phyloP scores from a whole-genome alignment of 2,113 vertebrate species.

The Lasiurus cinereus region DNA sequence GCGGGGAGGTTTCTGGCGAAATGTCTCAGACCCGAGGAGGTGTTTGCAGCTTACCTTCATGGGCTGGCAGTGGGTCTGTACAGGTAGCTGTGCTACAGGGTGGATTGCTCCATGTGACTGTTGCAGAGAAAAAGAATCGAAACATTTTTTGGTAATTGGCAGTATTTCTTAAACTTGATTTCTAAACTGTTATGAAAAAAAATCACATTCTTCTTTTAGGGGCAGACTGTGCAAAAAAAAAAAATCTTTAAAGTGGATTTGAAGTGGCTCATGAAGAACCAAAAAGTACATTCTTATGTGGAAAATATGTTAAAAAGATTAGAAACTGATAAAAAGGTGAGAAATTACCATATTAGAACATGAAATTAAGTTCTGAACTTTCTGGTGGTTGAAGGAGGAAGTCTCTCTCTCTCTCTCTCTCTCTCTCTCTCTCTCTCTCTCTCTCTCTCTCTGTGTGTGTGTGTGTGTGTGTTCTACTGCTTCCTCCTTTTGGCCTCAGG shows the following conservation, averaged over 20 bases:
- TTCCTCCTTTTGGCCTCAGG: neutral
- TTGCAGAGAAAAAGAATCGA: slow-evolving; percentile 27
- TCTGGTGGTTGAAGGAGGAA: neutral
- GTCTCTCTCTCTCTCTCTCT: too few species aligned
- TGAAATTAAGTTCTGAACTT: neutral
- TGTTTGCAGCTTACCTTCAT: neutral
- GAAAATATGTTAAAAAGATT: slow-evolving; percentile 41
- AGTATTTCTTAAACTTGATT: neutral
- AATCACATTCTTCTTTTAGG: slow-evolving; percentile 4
- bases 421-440: too few species aligned
- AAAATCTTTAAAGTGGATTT: slow-evolving; percentile 35
- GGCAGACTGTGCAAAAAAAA: neutral
- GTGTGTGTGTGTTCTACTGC: accelerated
- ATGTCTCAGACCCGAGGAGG: neutral
- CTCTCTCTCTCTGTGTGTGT: too few species aligned
- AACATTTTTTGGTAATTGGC: neutral
- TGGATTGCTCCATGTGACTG: neutral
- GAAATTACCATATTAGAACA: neutral
- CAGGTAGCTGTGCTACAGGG: too few species aligned
- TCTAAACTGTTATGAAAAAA: neutral
- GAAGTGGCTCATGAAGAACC: neutral
- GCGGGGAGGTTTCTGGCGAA: neutral
- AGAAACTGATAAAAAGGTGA: neutral
- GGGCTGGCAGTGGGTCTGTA: neutral
- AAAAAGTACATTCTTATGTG: neutral